These are phyloP conservation scores for Guaruba guarouba DNA, from an alignment of 2,113 vertebrate genomes.

Conservation along the genomic window DNA sequence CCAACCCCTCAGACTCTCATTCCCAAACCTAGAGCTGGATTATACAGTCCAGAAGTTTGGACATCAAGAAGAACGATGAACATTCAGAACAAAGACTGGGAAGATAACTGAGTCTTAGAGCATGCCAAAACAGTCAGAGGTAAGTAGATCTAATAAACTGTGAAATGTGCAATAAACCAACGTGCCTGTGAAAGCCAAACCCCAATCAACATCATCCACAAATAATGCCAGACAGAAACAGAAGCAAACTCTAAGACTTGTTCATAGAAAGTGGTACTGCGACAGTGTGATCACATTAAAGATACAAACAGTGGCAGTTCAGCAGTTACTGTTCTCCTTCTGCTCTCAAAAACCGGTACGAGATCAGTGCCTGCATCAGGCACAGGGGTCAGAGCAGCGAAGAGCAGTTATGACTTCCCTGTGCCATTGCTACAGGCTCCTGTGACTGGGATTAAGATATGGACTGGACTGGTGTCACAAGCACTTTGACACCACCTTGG, in stretches of 20 bases:
- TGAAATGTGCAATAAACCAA: background rate
- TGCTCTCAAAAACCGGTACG: background rate
- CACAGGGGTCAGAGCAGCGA: background rate
- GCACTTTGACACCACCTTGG: background rate
- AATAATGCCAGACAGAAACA: conserved; percentile 4
- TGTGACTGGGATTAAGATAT: background rate
- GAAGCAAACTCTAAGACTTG: conserved; percentile 14
- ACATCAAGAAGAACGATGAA: background rate
- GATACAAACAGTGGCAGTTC: conserved; percentile 25
- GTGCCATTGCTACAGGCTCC: background rate
- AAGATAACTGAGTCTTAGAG: background rate
- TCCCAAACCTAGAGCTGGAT: background rate
- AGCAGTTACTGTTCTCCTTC: background rate
- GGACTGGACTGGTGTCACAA: background rate
- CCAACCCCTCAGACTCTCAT: background rate
- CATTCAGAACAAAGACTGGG: background rate
- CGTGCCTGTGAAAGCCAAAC: conserved; percentile 28
- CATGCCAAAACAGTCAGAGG: conserved; percentile 26
- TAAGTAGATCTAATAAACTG: conserved; percentile 47
- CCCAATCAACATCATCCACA: conserved; percentile 17
- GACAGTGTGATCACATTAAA: conserved; percentile 24
- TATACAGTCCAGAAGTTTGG: background rate
- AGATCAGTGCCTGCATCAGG: background rate
- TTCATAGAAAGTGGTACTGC: conserved; percentile 41
- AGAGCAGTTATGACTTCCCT: background rate